These are phyloP conservation scores for Mylabris phalerata DNA, from an alignment of 1,140 invertebrate species.

Conservation along the genomic window DNA sequence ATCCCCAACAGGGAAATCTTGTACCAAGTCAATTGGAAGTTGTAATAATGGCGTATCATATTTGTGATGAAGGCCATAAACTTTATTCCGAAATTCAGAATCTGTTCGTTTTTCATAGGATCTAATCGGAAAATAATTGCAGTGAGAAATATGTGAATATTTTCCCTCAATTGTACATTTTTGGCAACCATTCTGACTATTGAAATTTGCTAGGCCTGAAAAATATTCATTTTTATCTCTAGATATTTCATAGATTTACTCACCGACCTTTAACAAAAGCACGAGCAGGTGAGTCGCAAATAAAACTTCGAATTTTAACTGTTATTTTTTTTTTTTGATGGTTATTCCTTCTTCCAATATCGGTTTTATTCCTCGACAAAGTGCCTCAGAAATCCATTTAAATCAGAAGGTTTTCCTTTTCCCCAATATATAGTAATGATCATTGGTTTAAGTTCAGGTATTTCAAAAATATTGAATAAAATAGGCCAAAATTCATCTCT, in stretches of 20 bases:
- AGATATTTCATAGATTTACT: neutral
- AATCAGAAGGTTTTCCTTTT: conserved; percentile 19
- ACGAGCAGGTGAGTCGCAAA: conserved; percentile 23
- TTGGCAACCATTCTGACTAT: conserved; percentile 21
- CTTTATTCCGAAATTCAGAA: conserved; percentile 21
- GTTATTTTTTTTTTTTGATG: neutral
- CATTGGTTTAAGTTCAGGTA: conserved; percentile 6
- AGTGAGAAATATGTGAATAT: conserved; percentile 26
- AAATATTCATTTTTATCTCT: conserved; percentile 10
- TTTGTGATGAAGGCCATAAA: conserved; percentile 29
- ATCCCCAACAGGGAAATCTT: conserved; percentile 28
- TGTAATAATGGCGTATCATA: conserved; percentile 18
- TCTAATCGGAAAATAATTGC: conserved; percentile 24
- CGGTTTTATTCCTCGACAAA: conserved; percentile 18
- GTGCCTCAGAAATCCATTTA: conserved; percentile 3
- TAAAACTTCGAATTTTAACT: conserved; percentile 18
- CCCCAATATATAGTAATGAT: conserved; percentile 22
- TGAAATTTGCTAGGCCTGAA: conserved; percentile 26
- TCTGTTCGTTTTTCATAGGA: conserved; percentile 22
- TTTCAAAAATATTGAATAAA: conserved; percentile 23
- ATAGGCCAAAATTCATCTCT: conserved; percentile 32
- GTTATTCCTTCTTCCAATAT: conserved; percentile 4
- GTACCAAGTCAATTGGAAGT: conserved; percentile 26
- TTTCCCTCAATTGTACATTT: conserved; percentile 27
- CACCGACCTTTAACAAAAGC: conserved; percentile 23